Evolutionary conservation across 2,888 invertebrate species (phyloP).

Genomic region (Agrochola lychnidis): DNA sequence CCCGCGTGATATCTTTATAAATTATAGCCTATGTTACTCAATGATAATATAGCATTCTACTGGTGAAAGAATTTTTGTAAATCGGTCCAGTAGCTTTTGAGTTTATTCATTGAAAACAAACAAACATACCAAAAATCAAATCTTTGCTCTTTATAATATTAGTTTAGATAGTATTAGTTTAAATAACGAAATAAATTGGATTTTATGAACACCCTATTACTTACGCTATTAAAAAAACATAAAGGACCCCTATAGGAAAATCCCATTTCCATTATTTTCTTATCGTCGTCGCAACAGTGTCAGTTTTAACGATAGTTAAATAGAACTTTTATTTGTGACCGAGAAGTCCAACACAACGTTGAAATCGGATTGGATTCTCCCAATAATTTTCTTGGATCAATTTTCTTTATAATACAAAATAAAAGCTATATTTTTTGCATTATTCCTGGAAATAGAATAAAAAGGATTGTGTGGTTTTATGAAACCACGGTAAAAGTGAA

Average conservation of each 20-base stretch:
- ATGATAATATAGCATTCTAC: no score
- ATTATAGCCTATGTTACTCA: no score
- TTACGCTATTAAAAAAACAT: not conserved
- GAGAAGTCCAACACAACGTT: not conserved
- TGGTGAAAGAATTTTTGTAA: no score
- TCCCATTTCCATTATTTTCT: not conserved
- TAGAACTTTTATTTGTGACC: not conserved
- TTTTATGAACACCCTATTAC: slow-evolving; percentile 1
- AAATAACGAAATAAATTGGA: slow-evolving; percentile 1
- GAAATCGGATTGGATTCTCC: not conserved
- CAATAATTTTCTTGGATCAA: not conserved
- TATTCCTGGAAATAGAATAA: not conserved
- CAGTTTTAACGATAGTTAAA: not conserved
- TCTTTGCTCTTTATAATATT: no score
- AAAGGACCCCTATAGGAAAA: not conserved
- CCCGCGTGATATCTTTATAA: no score
- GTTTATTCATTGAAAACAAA: no score
- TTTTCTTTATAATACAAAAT: not conserved
- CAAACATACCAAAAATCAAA: no score
- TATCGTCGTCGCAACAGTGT: not conserved
- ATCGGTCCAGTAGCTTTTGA: no score
- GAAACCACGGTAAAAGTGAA: no score
- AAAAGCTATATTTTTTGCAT: not conserved
- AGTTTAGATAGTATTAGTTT: no score
- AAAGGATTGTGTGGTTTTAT: no score